Evolutionary conservation across 2,888 invertebrate genomes (phyloP).

Genomic region (Poecilus cupreus): DNA sequence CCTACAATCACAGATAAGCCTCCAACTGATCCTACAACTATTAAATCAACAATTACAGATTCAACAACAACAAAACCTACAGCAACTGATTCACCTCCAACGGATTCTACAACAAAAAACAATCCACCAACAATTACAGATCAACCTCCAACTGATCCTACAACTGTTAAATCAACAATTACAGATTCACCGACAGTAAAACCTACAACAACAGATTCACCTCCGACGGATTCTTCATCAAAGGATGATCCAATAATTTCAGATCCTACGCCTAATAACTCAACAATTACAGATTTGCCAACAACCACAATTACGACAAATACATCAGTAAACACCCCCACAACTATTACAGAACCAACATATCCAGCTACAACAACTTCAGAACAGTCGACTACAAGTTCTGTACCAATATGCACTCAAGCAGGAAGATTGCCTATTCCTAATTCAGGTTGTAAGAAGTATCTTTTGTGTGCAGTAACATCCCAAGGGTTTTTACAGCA

Average conservation of each 20-base stretch:
- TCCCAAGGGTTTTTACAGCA: neutral
- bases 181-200: neutral
- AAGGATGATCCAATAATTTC: too few species aligned
- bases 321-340: too few species aligned
- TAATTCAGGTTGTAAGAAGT: conserved; percentile 1
- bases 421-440: neutral
- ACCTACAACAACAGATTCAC: neutral
- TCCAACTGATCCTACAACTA: neutral
- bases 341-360: too few species aligned
- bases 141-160: too few species aligned
- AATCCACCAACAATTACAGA: too few species aligned
- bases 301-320: too few species aligned
- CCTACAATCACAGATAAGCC: too few species aligned
- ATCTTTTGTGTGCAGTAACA: neutral
- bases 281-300: too few species aligned
- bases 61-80: conserved; percentile 15
- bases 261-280: too few species aligned
- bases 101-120: too few species aligned
- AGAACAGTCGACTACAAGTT: neutral
- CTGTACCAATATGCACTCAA: conserved; percentile 1
- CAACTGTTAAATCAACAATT: too few species aligned
- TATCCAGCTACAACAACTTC: neutral
- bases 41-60: neutral
- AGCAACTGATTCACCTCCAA: neutral
- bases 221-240: neutral